phyloP scores from a whole-genome alignment of 2,888 invertebrate genomes.

The Copidosoma aretas region DNA sequence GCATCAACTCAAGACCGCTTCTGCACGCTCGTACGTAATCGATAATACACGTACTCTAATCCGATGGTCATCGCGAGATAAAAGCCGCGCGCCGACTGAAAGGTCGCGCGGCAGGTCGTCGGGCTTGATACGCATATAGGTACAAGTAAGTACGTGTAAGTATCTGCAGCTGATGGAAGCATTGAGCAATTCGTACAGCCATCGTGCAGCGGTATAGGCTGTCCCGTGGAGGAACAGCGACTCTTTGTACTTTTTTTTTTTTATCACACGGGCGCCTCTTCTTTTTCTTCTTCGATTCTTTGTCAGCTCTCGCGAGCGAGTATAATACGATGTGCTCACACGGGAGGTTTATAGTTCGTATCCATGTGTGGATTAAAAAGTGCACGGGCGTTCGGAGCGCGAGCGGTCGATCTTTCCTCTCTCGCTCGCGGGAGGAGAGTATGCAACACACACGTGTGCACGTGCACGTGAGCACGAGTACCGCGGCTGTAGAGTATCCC shows the following conservation, averaged over 20 bases:
- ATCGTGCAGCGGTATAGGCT: background rate
- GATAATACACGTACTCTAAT: too few relatives aligned
- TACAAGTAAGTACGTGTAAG: too few relatives aligned
- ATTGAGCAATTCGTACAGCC: constrained; percentile 5
- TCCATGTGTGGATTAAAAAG: background rate
- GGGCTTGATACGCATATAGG: too few relatives aligned
- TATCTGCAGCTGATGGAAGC: too few relatives aligned
- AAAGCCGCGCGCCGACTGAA: background rate
- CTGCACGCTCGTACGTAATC: too few relatives aligned
- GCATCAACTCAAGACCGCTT: too few relatives aligned
- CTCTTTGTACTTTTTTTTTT: background rate
- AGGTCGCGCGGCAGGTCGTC: too few relatives aligned
- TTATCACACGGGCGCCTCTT: background rate
- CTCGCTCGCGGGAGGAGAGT: constrained; percentile 23
- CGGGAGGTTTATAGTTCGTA: too few relatives aligned
- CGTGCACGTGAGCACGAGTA: too few relatives aligned
- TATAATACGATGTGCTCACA: constrained; percentile 12
- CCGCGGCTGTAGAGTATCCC: too few relatives aligned
- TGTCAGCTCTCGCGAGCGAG: constrained; percentile 15
- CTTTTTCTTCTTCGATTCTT: constrained; percentile 6
- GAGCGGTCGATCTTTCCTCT: constrained; percentile 22
- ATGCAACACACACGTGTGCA: constrained; percentile 4
- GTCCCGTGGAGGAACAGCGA: background rate
- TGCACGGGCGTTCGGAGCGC: background rate
- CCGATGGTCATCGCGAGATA: background rate